Base-by-base conservation (phyloP, 2,113 vertebrate species). In the Panthera uncia region DNA sequence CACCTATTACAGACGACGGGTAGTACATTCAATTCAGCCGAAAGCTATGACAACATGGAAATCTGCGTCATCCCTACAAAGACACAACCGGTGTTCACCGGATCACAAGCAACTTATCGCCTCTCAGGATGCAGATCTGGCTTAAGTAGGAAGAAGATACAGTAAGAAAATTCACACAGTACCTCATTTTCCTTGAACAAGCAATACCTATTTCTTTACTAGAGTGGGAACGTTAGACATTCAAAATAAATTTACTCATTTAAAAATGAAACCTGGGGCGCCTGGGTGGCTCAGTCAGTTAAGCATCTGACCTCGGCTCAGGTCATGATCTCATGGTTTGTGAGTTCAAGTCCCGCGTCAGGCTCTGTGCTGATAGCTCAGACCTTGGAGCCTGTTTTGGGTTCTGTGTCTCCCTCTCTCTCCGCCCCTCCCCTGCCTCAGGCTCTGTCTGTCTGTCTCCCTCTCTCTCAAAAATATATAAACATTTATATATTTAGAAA, bases 181-280 rank as follows among this genome's bases (percentile, higher is more conserved):
- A 25, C 2, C 11, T 94, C 57, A 66, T 29, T 87, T 71, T 48
- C 78, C 15, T 29, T n/a, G 38, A 61, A 63, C 5, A 87, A 93
- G 38, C 12, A 78, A 68, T 52, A 71, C 2, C 73, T 84, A 48
- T 38, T 96, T 96, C 31, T 94, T 96, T 71, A 73, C 81, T 83
- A 89, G 48, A 90, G 15, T 93, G 5, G 29, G 80, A 95, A 48
- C 63, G 92, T 68, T 80, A 97, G 76, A 89, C 27, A 74, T 61
- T 98, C 52, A 80, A 91, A 91, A 89, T 91, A 65, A 76, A 94
- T 57, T 41, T 48, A 57, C 21, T 76, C n/a, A 74, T 63, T 82
- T 79, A 84, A 90, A 96, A 97, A 92, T 48, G 33, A 85, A 76
- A 91, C 41, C 50, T 91, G 57, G 50, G 57, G 57, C 57, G 7